Conservation (phyloP, 37 sponge, comb jelly and placozoan genomes). For the Chondrilla cf. caribensis region DNA sequence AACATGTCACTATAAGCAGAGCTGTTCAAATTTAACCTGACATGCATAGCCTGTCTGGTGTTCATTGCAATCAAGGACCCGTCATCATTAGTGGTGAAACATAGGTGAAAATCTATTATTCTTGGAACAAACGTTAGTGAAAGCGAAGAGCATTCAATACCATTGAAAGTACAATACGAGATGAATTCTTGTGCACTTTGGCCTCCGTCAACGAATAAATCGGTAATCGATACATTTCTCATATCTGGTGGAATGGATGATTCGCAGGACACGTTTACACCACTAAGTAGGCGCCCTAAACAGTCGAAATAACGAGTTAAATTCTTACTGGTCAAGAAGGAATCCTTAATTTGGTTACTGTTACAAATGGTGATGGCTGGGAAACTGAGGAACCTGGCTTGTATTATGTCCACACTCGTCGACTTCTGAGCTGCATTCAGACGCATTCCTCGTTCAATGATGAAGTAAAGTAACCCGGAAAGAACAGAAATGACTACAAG, state of each 20-base stretch:
- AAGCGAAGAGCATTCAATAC: neutral
- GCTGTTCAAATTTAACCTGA: neutral
- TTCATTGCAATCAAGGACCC: neutral
- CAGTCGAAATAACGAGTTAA: neutral
- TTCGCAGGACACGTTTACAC: neutral
- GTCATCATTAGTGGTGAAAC: neutral
- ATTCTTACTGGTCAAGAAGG: neutral
- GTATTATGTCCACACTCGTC: neutral
- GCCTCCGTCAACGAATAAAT: neutral
- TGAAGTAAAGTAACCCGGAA: neutral
- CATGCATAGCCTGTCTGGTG: neutral
- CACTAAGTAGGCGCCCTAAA: too few relatives aligned
- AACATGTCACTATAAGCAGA: neutral
- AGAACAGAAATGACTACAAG: neutral
- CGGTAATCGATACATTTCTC: neutral
- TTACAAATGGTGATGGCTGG: slow-evolving; percentile 11
- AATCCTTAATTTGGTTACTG: neutral
- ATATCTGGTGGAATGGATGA: neutral
- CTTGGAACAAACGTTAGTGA: neutral
- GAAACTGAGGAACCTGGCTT: neutral
- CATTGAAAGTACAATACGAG: neutral
- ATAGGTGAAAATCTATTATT: neutral
- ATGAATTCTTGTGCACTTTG: neutral
- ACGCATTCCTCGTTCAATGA: slow-evolving; percentile 10
- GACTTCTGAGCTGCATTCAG: neutral